Evolutionary conservation across 1,140 invertebrate genomes (phyloP), one percentile per base, ranked within the genome.

Genomic region (Palaemon carinicauda): DNA sequence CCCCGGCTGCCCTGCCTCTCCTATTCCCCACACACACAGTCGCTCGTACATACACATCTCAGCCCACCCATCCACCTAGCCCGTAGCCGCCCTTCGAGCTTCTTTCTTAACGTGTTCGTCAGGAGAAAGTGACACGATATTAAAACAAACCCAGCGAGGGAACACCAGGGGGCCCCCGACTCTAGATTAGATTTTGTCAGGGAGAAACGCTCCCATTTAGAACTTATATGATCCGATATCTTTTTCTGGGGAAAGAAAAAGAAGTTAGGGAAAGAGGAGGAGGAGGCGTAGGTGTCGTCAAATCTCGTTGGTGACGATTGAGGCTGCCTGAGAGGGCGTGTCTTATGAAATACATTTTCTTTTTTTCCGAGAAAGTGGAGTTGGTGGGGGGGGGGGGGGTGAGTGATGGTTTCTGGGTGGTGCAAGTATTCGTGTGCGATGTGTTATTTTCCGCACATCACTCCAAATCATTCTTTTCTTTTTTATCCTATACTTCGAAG

Each of bases 111-210:
- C 77, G 83, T 80, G 75, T 53, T 73, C 60, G 75, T 86, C 83
- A 80, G 77, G 79, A 86, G 83, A 80, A 86, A 78, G 83, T 86
- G 83, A 86, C 83, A 86, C 75, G 83, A 60, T 24, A 86, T 86
- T 86, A 86, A 86, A 69, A 79, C 29, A 78, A 54, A 65, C 73
- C 41, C 74, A 19, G 73, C 82, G 41, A 31, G 71, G 71, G 27
- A 60, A 51, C 74, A 53, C 31, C 73, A 29, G 74, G 74, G 74
- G 75, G 83, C 60, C 41, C 17, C 71, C 27, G 17, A 29, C n/a
- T n/a, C 71, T 73, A 73, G 71, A 73, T 73, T 73, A 73, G 71
- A 73, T 73, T 73, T 73, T 41, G 71, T 73, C 71, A 75, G 31
- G 41, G 73, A 41, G 31, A 41, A n/a, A 24, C n/a, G 31, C n/a